Evolutionary conservation across 1,140 invertebrate genomes (phyloP), one percentile per base, ranked within the genome.

Genomic region (Hypothenemus hampei): DNA sequence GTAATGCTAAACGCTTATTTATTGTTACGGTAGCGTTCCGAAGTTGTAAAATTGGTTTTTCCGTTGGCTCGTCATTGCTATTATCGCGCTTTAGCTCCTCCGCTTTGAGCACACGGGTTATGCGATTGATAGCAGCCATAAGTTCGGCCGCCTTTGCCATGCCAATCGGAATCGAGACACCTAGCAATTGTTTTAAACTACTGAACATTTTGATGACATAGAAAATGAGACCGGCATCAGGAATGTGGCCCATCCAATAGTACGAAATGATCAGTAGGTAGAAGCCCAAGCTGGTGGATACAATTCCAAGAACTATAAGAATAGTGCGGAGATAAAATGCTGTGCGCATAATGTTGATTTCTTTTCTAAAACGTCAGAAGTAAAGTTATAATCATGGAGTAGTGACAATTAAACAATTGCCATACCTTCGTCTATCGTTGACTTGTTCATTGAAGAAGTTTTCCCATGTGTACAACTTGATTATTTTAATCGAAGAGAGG

Each of bases 381-480:
- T 22, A 1, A 29, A 15, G 5, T 46, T 29, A 1, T 1, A 3
- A 19, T 46, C 10, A 18, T 5, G 4, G 26, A 26, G 11, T 21
- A 46, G 26, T 5, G 26, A 29, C n/a, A 22, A 1, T 16, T 8
- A 15, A 4, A 16, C 15, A 24, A 33, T 47, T 56, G n/a, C n/a
- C n/a, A n/a, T 57, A 64, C 63, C 16, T 59, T 60, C 65, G 61
- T 13, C 47, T 31, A 6, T 59, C 43, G 29, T 45, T 58, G 5
- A 90, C 80, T 26, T 88, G 73, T 26, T 75, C 76, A 4, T 81
- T 82, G 65, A 92, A 91, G 0, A 85, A 86, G 29, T 82, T 79
- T 66, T 91, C 88, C 89, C 89, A 92, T 0, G 85, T 82, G 65
- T 91, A 91, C 87, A 94, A 91, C 73, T 95, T 96, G 19, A 87